Percentiles rank a stretch among this genome's conserved stretches.
Conservation (phyloP, 2,797 vertebrate genomes). For the Cirrhinus molitorella region DNA sequence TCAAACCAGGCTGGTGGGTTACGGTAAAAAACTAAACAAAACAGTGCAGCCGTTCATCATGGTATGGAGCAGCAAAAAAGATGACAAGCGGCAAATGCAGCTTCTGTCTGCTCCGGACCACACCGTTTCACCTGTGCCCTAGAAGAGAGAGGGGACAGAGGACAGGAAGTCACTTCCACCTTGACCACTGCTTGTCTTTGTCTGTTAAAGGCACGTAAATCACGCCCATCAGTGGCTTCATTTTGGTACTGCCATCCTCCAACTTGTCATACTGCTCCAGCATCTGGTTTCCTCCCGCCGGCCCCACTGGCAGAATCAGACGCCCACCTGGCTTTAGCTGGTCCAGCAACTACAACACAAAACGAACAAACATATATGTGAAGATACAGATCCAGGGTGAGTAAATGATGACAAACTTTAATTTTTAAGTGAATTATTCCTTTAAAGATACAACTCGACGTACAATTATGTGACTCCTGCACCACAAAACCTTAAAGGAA, state of each 20-base stretch:
- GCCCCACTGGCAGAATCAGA: conserved; percentile 96
- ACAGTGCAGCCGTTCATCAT: conserved; percentile 77
- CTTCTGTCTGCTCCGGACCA: conserved; percentile 88
- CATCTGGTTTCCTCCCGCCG: conserved; percentile 98
- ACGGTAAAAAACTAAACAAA: conserved; percentile 56
- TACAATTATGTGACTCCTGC: neutral
- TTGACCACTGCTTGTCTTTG: conserved; percentile 99
- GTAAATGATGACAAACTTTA: neutral
- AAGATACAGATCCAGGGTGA: neutral
- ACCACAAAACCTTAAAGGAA: no score
- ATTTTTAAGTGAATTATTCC: neutral
- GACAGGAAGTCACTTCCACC: conserved; percentile 99
- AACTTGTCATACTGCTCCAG: conserved; percentile 98
- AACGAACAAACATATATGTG: neutral
- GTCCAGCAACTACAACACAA: conserved; percentile 88
- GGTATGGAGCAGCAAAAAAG: conserved; percentile 86
- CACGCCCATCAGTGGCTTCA: conserved; percentile 99
- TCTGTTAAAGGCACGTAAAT: conserved; percentile 99
- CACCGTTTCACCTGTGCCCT: conserved; percentile 94
- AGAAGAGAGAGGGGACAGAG: conserved; percentile 84
- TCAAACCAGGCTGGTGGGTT: conserved; percentile 47
- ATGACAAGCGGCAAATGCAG: conserved; percentile 84
- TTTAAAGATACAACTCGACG: neutral
- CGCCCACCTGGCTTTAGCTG: conserved; percentile 97
- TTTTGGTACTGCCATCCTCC: conserved; percentile 97